phyloP scores from a whole-genome alignment of 2,888 invertebrate species.

The Leistus spinibarbis region DNA sequence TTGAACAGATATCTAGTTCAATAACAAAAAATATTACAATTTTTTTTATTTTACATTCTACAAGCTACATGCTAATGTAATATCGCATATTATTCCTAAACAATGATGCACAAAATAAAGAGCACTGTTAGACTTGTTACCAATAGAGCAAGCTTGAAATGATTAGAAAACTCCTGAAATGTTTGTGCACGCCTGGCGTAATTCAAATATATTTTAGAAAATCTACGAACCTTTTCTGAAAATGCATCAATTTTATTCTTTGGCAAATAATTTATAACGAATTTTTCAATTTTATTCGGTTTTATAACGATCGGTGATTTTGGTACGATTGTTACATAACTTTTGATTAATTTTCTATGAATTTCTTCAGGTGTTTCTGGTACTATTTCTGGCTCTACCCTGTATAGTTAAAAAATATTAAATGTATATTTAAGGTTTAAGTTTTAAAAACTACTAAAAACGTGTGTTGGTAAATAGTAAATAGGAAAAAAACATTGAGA shows the following conservation, averaged over 20 bases:
- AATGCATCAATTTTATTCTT: conserved; percentile 51
- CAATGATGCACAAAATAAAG: no score
- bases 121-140: no score
- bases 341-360: conserved; percentile 42
- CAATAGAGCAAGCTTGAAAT: no score
- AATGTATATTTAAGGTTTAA: no score
- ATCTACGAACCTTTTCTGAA: conserved; percentile 48
- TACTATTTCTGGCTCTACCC: not conserved
- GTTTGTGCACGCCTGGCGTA: no score
- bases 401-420: not conserved
- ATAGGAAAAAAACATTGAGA: no score
- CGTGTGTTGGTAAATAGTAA: no score
- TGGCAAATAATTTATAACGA: conserved; percentile 54
- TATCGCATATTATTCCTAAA: no score
- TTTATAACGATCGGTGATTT: conserved; percentile 47
- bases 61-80: no score
- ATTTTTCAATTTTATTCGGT: conserved; percentile 51
- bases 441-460: no score
- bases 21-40: not conserved
- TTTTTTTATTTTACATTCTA: not conserved
- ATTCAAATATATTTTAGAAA: no score
- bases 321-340: conserved; percentile 50
- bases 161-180: no score
- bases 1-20: conserved; percentile 58
- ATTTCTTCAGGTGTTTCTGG: conserved; percentile 25